phyloP scores from a whole-genome alignment of 2,113 vertebrate species.

The Perccottus glenii region DNA sequence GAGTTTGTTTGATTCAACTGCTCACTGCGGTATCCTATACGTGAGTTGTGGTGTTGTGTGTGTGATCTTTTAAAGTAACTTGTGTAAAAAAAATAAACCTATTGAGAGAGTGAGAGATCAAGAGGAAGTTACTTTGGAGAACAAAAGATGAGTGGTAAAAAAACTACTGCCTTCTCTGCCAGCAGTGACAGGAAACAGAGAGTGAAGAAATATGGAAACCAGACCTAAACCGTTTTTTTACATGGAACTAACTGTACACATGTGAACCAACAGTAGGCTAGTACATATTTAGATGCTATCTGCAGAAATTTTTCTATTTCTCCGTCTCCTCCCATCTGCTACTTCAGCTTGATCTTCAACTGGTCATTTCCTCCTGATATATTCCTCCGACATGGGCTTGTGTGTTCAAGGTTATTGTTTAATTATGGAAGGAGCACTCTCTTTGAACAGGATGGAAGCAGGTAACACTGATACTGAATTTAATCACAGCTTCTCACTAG shows the following conservation, averaged over 20 bases:
- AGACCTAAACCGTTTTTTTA: conserved; percentile 1
- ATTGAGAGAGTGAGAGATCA: conserved; percentile 13
- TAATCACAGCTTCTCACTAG: background rate
- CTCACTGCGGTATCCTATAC: no score
- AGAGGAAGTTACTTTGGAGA: conserved; percentile 55
- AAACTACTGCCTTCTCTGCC: background rate
- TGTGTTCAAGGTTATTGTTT: conserved; percentile 21
- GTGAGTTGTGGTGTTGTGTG: no score
- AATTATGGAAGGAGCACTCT: conserved; percentile 35
- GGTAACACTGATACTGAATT: conserved; percentile 53
- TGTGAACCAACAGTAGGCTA: background rate
- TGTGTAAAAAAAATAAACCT: conserved; percentile 34
- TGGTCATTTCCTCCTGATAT: conserved; percentile 49
- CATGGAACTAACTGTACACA: conserved; percentile 5
- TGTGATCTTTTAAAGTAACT: no score
- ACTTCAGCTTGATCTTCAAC: no score
- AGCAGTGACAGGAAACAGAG: background rate
- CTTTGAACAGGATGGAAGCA: conserved; percentile 34
- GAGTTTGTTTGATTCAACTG: no score
- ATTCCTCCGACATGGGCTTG: background rate
- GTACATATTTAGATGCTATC: conserved; percentile 17
- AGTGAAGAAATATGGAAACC: background rate
- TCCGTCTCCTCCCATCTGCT: conserved; percentile 37
- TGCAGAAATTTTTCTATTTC: conserved; percentile 34
- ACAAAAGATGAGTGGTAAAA: conserved; percentile 7